These are phyloP conservation scores for Gambusia yucatana DNA, from an alignment of 2,797 vertebrate genomes.

Conservation along the genomic window DNA sequence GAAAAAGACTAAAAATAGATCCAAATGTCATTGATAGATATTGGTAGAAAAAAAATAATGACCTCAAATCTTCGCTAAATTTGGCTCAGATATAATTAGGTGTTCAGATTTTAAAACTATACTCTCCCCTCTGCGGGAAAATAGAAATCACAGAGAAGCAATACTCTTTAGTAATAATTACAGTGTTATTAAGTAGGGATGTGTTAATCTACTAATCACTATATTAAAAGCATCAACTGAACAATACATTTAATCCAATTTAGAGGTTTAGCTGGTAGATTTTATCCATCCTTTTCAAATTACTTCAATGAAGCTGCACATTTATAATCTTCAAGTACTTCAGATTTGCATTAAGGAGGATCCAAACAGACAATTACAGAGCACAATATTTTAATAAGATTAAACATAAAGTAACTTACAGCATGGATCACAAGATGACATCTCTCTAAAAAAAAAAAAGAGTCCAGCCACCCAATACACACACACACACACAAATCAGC, in stretches of 20 bases:
- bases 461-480: too few relatives aligned
- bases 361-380: not conserved
- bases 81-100: slow-evolving; percentile 52
- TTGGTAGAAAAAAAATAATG: slow-evolving; percentile 33
- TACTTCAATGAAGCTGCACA: not conserved
- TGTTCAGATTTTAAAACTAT: slow-evolving; percentile 28
- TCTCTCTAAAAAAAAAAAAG: too few relatives aligned
- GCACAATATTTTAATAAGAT: not conserved
- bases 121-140: slow-evolving; percentile 12
- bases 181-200: slow-evolving; percentile 1
- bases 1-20: slow-evolving; percentile 66
- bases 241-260: not conserved
- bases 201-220: slow-evolving; percentile 13
- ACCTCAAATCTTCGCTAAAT: slow-evolving; percentile 61
- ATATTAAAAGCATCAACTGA: not conserved
- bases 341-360: not conserved
- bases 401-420: not conserved
- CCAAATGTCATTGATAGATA: slow-evolving; percentile 70
- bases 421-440: not conserved
- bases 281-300: not conserved
- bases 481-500: too few relatives aligned
- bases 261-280: too few relatives aligned
- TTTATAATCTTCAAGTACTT: not conserved
- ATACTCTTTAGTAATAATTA: not conserved
- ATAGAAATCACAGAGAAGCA: not conserved